Base-by-base conservation (phyloP, 2,888 invertebrate genomes). In the Dynastes maya region DNA sequence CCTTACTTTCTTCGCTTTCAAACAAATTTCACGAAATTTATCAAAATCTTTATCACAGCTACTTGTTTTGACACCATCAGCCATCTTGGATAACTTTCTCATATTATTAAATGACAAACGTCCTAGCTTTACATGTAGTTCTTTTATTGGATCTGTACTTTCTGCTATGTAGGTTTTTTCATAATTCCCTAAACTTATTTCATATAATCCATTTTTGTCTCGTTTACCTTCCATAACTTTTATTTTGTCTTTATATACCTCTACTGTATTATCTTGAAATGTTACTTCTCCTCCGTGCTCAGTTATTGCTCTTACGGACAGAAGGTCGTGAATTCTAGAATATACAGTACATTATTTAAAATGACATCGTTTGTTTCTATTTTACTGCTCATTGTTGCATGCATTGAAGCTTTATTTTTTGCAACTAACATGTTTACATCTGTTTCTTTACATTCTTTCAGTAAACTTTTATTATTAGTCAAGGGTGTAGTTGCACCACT, bases 241-340 rank as follows among this genome's bases (percentile, higher is more conserved):
- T 22, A 22, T 22, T 22, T 22, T 29, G 83, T 77, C 5, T 37
- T 37, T 5, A 37, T 37, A 37, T 78, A 81, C 80, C 76, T 82
- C 79, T 75, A 63, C 80, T 8, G 82, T 82, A 77, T 83, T 81
- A 72, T 64, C 83, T 32, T 82, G 80, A 22, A 22, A 22, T 22
- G 22, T 22, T 22, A 22, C 22, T 22, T 22, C 22, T 65, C 83
- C 84, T 13, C 79, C 79, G 53, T 83, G 83, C 49, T 84, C 80
- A n/a, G 85, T 84, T 72, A 85, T 82, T n/a, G 78, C 78, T 53
- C 83, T 83, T 16, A 85, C 84, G 2, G 85, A 86, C 11, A 86
- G 53, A 16, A 85, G 64, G 77, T 83, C 27, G 82, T 80, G 27
- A 86, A 78, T 4, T 82, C 81, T 16, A 84, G 84, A 0, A 84